phyloP scores from a whole-genome alignment of 2,888 invertebrate genomes.

The Sericinus montela region DNA sequence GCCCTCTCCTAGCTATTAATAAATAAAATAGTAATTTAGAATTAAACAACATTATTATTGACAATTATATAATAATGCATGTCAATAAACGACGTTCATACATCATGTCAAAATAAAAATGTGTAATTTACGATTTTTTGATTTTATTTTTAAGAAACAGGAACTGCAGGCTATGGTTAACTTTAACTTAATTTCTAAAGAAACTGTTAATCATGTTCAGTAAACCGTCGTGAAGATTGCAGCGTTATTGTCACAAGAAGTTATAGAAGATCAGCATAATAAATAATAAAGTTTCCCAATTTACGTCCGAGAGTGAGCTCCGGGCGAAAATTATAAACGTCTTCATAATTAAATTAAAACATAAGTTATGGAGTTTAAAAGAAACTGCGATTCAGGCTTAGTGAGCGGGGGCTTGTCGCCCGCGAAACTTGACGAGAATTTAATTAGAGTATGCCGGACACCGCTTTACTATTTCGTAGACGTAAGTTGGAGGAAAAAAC shows the following conservation, averaged over 20 bases:
- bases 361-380: conserved; percentile 66
- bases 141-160: too few species aligned
- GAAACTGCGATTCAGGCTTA: conserved; percentile 57
- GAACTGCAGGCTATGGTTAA: too few species aligned
- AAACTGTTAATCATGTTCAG: too few species aligned
- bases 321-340: conserved; percentile 60
- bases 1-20: too few species aligned
- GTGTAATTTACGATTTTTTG: too few species aligned
- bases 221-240: conserved; percentile 16
- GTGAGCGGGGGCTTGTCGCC: conserved; percentile 41
- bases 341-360: conserved; percentile 68
- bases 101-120: too few species aligned
- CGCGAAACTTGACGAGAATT: conserved; percentile 49
- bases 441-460: conserved; percentile 48
- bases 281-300: conserved; percentile 70
- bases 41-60: too few species aligned
- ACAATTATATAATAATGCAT: too few species aligned
- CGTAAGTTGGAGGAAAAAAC: not conserved
- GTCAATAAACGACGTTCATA: too few species aligned
- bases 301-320: conserved; percentile 44
- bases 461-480: conserved; percentile 20
- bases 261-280: conserved; percentile 54
- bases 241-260: conserved; percentile 43
- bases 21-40: too few species aligned
- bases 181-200: too few species aligned